phyloP scores from a whole-genome alignment of 2,113 vertebrate species.

The Pavo muticus region DNA sequence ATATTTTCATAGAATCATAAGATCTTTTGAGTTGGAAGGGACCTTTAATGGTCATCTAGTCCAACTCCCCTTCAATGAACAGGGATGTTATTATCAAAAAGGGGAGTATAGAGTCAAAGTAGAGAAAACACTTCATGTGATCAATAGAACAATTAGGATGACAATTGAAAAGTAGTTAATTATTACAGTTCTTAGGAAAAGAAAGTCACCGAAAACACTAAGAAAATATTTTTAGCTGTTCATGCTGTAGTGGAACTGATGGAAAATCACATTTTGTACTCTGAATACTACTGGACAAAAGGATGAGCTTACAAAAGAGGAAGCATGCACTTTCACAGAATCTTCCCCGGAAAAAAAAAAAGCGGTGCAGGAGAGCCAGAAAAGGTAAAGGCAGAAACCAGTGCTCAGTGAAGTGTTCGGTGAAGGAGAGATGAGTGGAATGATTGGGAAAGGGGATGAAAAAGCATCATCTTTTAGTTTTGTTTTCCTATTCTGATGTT shows the following conservation, averaged over 20 bases:
- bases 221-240: neutral
- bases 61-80: too few relatives aligned
- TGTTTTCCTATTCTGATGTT: neutral
- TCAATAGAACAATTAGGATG: neutral
- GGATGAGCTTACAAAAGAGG: neutral
- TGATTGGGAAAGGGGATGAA: neutral
- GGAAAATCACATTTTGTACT: neutral
- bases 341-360: neutral
- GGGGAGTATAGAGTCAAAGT: neutral
- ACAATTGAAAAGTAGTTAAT: neutral
- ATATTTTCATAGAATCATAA: too few relatives aligned
- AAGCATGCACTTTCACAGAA: neutral
- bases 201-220: neutral
- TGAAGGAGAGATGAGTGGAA: neutral
- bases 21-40: too few relatives aligned
- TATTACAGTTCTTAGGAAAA: neutral
- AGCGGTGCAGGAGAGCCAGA: neutral
- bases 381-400: neutral
- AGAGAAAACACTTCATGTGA: neutral
- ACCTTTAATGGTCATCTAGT: too few relatives aligned
- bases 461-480: neutral
- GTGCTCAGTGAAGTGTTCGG: neutral
- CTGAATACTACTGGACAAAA: neutral
- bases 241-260: neutral
- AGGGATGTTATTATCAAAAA: neutral